Base-by-base conservation (phyloP, 1,140 invertebrate species). In the Helicoverpa armigera region DNA sequence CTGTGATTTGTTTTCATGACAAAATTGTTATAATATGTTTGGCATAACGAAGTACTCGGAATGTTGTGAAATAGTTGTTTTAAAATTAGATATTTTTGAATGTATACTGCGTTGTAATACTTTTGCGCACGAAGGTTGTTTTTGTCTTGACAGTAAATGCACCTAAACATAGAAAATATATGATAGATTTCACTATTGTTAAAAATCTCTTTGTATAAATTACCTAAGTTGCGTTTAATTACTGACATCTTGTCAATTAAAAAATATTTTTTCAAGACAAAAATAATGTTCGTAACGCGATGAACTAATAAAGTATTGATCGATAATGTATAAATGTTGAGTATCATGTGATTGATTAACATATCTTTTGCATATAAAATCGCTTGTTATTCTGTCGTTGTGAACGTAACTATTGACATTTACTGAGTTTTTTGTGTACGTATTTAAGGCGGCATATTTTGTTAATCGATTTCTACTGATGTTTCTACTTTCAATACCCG, bases 61-160 rank as follows among this genome's bases (percentile, higher is more conserved):
- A 82, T 74, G 88, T 90, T 88, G 88, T 89, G 87, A 90, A 83
- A 56, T 78, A 75, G 69, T 81, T 83, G 80, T 79, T 74, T 80
- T 56, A 72, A 75, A 73, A 63, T 82, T 82, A 82, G 56, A 79
- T 82, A 53, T 77, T 69, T 43, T 77, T 77, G 61, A 54, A 54
- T 77, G 75, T 67, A 54, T 12, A 54, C 23, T 43, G 43, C 35
- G 58, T 61, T 61, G 61, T 75, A 50, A 60, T 58, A 75, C 35
- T 23, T 51, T 76, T 54, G 29, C 75, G 51, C 61, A 67, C 2
- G 48, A n/a, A 54, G 23, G 67, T 50, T 56, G 75, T 65, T 77
- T 77, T 67, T 76, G 58, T 61, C 18, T 76, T 76, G 35, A 18
- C 13, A 48, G 7, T 51, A 5, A 51, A 16, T 61, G 18, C 56